phyloP scores from a whole-genome alignment of 2,113 vertebrate genomes.

The Platysternon megacephalum region DNA sequence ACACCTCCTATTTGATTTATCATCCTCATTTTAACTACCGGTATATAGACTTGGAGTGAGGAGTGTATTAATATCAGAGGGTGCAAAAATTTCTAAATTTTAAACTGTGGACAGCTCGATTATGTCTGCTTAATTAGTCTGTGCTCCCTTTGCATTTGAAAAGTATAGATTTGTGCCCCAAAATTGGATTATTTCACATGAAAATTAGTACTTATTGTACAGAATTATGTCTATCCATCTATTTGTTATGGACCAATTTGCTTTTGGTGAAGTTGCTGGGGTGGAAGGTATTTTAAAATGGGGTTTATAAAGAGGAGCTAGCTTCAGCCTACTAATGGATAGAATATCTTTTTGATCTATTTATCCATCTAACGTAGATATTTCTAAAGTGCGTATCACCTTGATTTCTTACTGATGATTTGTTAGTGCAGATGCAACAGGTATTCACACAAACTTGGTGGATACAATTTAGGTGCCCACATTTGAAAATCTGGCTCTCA shows the following conservation, averaged over 20 bases:
- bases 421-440: conserved; percentile 61
- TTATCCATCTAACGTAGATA: neutral
- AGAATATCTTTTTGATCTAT: neutral
- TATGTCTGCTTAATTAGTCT: neutral
- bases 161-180: conserved; percentile 14
- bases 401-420: conserved; percentile 48
- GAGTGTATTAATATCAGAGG: neutral
- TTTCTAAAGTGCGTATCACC: conserved; percentile 10
- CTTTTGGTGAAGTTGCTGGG: neutral
- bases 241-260: neutral
- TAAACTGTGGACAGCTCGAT: conserved; percentile 1
- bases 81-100: conserved; percentile 27
- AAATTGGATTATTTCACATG: conserved; percentile 45
- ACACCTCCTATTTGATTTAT: conserved; percentile 13
- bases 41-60: neutral
- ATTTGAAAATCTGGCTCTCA: conserved; percentile 23
- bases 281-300: neutral
- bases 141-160: neutral
- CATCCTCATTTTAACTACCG: conserved; percentile 14
- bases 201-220: neutral
- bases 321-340: neutral
- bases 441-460: conserved; percentile 37
- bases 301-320: neutral
- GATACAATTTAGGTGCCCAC: neutral
- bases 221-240: neutral